A percentile compares a stretch with the other conserved stretches of the same genome.
Evolutionary conservation across 1,140 invertebrate genomes (phyloP).

Genomic region (Zaprionus tsacasi): DNA sequence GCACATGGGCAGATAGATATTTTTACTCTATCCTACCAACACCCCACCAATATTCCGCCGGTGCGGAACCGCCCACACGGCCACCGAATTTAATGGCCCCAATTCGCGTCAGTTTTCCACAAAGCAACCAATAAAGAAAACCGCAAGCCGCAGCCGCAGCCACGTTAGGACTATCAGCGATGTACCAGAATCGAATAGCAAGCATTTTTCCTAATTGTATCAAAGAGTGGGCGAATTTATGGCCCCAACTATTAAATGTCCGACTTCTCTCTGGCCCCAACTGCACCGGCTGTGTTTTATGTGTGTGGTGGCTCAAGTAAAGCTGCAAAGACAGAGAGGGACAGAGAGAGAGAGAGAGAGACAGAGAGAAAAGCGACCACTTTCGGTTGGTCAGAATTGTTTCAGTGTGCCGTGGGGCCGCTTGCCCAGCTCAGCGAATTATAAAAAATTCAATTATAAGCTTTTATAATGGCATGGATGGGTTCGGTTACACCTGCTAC

Average conservation of each 20-base stretch:
- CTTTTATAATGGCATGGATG: constrained; percentile 60
- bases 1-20: no score
- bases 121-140: constrained; percentile 51
- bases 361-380: constrained; percentile 8
- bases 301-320: constrained; percentile 20
- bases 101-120: constrained; percentile 47
- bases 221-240: constrained; percentile 68
- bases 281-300: constrained; percentile 56
- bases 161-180: constrained; percentile 54
- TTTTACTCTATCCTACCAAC: no score
- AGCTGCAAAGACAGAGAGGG: neutral
- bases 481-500: constrained; percentile 45
- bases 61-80: constrained; percentile 9
- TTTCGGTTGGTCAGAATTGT: constrained; percentile 22
- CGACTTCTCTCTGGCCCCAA: constrained; percentile 20
- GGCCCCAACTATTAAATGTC: constrained; percentile 48
- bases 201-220: constrained; percentile 68
- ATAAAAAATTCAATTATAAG: constrained; percentile 79
- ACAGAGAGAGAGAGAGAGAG: neutral
- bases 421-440: constrained; percentile 55
- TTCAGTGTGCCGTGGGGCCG: constrained; percentile 22
- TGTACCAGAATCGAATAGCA: constrained; percentile 59
- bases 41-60: neutral
- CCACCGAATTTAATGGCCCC: constrained; percentile 42
- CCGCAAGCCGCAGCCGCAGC: constrained; percentile 27